Conservation (phyloP, 2,888 invertebrate species). For the Agrotis segetum region DNA sequence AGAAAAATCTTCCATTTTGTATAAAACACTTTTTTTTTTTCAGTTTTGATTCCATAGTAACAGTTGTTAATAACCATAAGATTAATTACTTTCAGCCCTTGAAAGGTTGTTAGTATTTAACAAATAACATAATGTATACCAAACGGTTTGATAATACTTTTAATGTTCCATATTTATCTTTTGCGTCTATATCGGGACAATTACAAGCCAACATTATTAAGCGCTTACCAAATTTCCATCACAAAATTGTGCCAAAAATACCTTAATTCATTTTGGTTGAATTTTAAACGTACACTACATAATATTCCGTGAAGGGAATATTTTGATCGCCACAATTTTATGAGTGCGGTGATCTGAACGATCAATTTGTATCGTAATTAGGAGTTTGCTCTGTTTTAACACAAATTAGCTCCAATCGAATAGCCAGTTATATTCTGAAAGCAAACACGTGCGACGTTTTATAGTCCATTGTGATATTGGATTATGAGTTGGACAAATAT, state of each 20-base stretch:
- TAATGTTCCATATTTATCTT: background rate
- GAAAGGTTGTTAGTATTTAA: no score
- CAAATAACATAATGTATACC: no score
- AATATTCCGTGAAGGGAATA: conserved; percentile 63
- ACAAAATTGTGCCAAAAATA: conserved; percentile 57
- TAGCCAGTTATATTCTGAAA: conserved; percentile 73
- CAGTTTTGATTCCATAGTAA: no score
- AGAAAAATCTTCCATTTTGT: no score
- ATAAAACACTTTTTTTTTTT: no score
- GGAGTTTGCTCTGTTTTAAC: conserved; percentile 83
- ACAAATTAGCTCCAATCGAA: conserved; percentile 84
- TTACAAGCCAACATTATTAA: conserved; percentile 29
- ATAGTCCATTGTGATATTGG: conserved; percentile 65
- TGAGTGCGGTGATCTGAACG: conserved; percentile 83
- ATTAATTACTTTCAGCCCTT: no score
- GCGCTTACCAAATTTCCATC: conserved; percentile 47
- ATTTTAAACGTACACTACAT: conserved; percentile 59
- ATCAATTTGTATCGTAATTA: conserved; percentile 89
- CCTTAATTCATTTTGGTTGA: conserved; percentile 55
- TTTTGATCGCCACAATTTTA: conserved; percentile 79
- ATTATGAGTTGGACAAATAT: conserved; percentile 62
- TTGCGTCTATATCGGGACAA: background rate
- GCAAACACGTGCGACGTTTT: conserved; percentile 69
- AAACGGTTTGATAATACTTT: no score
- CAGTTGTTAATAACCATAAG: no score